Percentiles rank a stretch among this genome's conserved stretches.
These are phyloP conservation scores for Diadumene lineata DNA, from an alignment of 92 coral and sea anemone genomes.

Conservation along the genomic window DNA sequence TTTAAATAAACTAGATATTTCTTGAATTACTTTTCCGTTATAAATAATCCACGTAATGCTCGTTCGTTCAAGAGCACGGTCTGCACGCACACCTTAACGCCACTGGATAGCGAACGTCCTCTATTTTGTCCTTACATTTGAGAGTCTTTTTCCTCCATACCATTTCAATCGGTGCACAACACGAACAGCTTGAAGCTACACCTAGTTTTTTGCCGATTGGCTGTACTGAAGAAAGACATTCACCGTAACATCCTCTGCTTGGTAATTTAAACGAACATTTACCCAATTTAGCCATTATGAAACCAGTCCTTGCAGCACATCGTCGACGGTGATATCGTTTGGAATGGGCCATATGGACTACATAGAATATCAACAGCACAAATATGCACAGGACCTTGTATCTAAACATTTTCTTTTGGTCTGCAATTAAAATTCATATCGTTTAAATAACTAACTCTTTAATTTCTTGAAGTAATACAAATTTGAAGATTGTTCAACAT, in stretches of 20 bases:
- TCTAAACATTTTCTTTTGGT: conserved; percentile 12
- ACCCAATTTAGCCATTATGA: conserved; percentile 14
- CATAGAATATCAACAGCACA: conserved; percentile 4
- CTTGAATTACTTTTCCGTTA: not conserved
- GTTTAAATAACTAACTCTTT: not conserved
- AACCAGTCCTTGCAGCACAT: conserved; percentile 23
- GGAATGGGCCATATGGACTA: conserved; percentile 2
- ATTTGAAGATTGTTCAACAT: no score
- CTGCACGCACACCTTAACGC: conserved; percentile 87
- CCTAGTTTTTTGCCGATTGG: conserved; percentile 65
- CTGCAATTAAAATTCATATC: conserved; percentile 7
- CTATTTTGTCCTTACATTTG: conserved; percentile 42
- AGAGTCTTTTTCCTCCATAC: conserved; percentile 22
- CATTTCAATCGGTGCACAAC: conserved; percentile 80
- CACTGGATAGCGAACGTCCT: conserved; percentile 44
- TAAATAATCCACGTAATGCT: conserved; percentile 3
- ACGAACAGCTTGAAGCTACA: conserved; percentile 89
- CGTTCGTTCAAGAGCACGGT: conserved; percentile 63
- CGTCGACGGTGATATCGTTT: conserved; percentile 31
- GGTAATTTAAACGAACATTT: conserved; percentile 39
- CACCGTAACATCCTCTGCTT: conserved; percentile 82
- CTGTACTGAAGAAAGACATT: conserved; percentile 87
- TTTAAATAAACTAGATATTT: not conserved
- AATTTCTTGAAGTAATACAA: no score
- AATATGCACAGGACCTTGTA: conserved; percentile 1